Conservation (phyloP, 2,888 invertebrate genomes). For the Epicampocera succincta region DNA sequence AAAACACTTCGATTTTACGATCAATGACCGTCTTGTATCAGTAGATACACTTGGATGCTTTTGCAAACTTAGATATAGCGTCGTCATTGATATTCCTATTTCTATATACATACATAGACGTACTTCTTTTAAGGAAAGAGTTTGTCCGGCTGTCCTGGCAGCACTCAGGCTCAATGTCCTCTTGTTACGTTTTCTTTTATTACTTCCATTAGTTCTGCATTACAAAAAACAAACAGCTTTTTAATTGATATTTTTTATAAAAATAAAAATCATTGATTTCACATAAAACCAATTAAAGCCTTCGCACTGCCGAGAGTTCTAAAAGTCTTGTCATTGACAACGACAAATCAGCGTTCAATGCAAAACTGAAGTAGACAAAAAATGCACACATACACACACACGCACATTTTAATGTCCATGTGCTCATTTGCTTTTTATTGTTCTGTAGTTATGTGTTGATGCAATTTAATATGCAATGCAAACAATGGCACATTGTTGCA, state of each 20-base stretch:
- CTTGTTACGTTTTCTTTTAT: too few relatives aligned
- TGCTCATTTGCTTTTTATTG: constrained; percentile 56
- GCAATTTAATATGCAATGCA: constrained; percentile 41
- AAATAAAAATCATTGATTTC: constrained; percentile 27
- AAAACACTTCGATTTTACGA: too few relatives aligned
- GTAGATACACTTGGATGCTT: too few relatives aligned
- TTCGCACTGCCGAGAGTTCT: not conserved
- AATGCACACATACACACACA: constrained; percentile 1
- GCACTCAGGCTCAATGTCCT: too few relatives aligned
- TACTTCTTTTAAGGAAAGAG: too few relatives aligned
- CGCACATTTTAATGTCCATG: constrained; percentile 44
- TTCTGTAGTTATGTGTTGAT: constrained; percentile 19
- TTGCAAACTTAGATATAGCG: too few relatives aligned
- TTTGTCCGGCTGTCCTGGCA: too few relatives aligned
- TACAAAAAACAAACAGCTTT: not conserved
- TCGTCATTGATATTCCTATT: too few relatives aligned
- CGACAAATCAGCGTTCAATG: constrained; percentile 14
- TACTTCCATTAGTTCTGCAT: too few relatives aligned
- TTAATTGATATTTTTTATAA: constrained; percentile 2
- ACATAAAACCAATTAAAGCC: constrained; percentile 59
- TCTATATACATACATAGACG: too few relatives aligned
- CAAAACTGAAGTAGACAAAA: constrained; percentile 11
- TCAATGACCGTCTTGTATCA: too few relatives aligned
- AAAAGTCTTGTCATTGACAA: not conserved
- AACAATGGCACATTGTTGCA: constrained; percentile 63